phyloP scores from a whole-genome alignment of 2,113 vertebrate species.

The Erythrocebus patas region DNA sequence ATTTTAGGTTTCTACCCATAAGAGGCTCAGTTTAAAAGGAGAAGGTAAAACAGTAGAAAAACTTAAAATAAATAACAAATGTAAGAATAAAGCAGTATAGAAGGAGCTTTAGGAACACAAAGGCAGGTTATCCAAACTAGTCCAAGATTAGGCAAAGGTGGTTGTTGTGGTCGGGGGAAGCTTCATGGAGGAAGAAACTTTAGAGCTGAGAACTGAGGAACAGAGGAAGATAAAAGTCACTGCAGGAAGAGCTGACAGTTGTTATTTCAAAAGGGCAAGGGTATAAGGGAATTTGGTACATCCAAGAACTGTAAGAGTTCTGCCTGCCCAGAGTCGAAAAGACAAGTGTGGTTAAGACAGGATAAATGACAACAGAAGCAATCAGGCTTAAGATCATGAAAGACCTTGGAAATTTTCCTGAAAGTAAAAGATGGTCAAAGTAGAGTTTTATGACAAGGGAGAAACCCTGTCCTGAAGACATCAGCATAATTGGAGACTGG shows the following conservation, averaged over 20 bases:
- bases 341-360: neutral
- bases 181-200: neutral
- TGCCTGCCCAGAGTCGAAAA: neutral
- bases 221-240: neutral
- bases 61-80: neutral
- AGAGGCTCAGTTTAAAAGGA: neutral
- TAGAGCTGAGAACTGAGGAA: neutral
- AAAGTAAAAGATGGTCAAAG: neutral
- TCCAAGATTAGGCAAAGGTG: neutral
- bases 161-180: neutral
- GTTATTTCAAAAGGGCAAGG: neutral
- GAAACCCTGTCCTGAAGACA: neutral
- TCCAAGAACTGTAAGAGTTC: neutral
- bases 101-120: neutral
- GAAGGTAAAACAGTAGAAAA: neutral
- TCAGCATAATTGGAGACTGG: neutral
- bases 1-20: neutral
- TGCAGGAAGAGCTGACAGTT: neutral
- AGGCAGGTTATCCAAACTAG: neutral
- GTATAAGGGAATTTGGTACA: neutral
- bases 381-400: neutral
- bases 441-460: neutral
- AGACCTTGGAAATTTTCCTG: neutral
- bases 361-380: neutral
- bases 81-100: neutral